Percentiles rank a stretch among this genome's conserved stretches.
phyloP scores from a whole-genome alignment of 2,797 vertebrate genomes.

The Halcyon smyrnensis region DNA sequence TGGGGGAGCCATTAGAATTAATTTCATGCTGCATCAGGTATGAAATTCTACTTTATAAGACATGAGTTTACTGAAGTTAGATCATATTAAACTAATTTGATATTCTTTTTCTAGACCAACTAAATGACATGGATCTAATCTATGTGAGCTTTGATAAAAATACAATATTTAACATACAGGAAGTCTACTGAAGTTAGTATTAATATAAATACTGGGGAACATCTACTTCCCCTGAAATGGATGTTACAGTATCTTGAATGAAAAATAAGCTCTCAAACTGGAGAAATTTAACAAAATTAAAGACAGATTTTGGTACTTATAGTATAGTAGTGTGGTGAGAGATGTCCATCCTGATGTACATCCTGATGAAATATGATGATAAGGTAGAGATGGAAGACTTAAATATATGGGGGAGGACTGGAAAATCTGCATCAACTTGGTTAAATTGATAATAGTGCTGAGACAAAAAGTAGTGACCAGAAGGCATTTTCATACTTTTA shows the following conservation, averaged over 20 bases:
- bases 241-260: neutral
- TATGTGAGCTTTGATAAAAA: neutral
- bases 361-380: neutral
- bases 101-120: neutral
- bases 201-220: neutral
- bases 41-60: neutral
- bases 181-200: neutral
- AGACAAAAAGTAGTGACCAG: neutral
- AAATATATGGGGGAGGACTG: neutral
- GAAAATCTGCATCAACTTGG: neutral
- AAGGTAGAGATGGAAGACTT: neutral
- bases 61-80: neutral
- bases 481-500: neutral
- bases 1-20: neutral
- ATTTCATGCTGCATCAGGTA: constrained; percentile 23
- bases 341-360: neutral
- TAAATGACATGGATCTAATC: neutral
- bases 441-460: no score
- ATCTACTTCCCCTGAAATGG: rapidly evolving
- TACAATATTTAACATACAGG: neutral
- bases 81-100: neutral
- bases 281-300: neutral
- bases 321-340: neutral
- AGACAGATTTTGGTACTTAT: rapidly evolving
- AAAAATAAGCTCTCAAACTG: neutral